Percentiles rank a stretch among this genome's conserved stretches.
phyloP scores from a whole-genome alignment of 2,888 invertebrate species.

The Ichneumoninae sp. region DNA sequence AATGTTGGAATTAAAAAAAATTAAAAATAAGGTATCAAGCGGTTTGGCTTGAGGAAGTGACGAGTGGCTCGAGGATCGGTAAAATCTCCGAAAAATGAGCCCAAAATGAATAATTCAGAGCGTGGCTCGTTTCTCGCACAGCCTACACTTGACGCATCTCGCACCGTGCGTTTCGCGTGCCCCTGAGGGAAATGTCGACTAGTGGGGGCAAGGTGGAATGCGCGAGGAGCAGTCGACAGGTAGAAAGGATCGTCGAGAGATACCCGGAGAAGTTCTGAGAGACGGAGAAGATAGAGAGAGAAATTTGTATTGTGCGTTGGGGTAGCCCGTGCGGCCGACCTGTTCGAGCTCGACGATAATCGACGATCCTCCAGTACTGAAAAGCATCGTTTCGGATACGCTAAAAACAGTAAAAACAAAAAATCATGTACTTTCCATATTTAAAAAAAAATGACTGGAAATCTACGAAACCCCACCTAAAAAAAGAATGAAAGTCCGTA shows the following conservation, averaged over 20 bases:
- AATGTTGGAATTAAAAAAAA: no score
- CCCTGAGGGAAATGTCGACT: constrained; percentile 61
- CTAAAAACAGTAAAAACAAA: not conserved
- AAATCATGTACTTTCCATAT: not conserved
- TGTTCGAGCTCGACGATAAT: not conserved
- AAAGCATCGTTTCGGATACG: constrained; percentile 1
- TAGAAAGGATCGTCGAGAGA: constrained; percentile 66
- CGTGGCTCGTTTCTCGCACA: not conserved
- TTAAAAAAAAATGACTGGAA: not conserved
- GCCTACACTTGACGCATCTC: constrained; percentile 45
- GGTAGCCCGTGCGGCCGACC: constrained; percentile 3
- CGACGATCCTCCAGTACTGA: not conserved
- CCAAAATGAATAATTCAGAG: not conserved
- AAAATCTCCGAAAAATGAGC: not conserved
- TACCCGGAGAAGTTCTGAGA: constrained; percentile 60
- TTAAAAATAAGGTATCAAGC: no score
- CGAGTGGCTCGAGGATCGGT: not conserved
- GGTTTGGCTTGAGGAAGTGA: not conserved
- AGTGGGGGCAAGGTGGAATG: constrained; percentile 70
- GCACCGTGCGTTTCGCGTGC: constrained; percentile 51
- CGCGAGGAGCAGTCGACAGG: constrained; percentile 68
- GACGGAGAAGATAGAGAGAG: constrained; percentile 31
- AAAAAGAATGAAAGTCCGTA: not conserved
- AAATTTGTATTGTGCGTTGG: constrained; percentile 56
- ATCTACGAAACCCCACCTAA: not conserved